These are phyloP conservation scores for Ia io DNA, from an alignment of 2,113 vertebrate genomes.

Conservation along the genomic window DNA sequence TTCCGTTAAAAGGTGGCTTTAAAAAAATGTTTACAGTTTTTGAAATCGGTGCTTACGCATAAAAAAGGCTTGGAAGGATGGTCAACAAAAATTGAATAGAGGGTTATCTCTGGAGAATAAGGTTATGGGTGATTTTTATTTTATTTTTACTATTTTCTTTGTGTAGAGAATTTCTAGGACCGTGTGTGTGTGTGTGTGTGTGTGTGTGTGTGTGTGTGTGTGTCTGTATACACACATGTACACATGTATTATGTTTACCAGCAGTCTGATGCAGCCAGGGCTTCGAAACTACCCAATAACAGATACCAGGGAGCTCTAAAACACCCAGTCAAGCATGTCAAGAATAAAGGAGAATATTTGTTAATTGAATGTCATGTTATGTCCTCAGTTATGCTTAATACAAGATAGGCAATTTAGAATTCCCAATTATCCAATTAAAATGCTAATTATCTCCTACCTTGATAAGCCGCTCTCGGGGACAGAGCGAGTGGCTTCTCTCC, in stretches of 20 bases:
- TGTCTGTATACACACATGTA: neutral
- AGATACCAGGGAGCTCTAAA: neutral
- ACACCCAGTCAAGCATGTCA: conserved; percentile 48
- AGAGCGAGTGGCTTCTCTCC: conserved; percentile 42
- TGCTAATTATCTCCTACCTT: conserved; percentile 78
- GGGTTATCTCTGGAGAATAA: neutral
- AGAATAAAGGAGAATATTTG: conserved; percentile 68
- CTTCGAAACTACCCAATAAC: neutral
- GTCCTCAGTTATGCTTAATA: conserved; percentile 74
- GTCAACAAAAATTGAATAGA: neutral
- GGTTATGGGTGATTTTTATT: neutral
- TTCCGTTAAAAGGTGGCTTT: neutral
- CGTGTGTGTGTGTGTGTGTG: neutral
- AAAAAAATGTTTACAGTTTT: neutral
- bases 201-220: neutral
- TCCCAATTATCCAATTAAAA: conserved; percentile 82
- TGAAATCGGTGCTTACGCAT: neutral
- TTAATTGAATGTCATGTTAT: conserved; percentile 71
- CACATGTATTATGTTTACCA: neutral
- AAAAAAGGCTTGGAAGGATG: neutral
- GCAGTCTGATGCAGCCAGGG: neutral
- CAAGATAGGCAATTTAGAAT: conserved; percentile 78
- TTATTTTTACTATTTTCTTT: neutral
- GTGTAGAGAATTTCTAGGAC: neutral
- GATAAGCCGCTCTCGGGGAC: conserved; percentile 60